Percentiles rank a stretch among this genome's conserved stretches.
Conservation (phyloP, 2,113 vertebrate genomes). For the Oriolus oriolus region DNA sequence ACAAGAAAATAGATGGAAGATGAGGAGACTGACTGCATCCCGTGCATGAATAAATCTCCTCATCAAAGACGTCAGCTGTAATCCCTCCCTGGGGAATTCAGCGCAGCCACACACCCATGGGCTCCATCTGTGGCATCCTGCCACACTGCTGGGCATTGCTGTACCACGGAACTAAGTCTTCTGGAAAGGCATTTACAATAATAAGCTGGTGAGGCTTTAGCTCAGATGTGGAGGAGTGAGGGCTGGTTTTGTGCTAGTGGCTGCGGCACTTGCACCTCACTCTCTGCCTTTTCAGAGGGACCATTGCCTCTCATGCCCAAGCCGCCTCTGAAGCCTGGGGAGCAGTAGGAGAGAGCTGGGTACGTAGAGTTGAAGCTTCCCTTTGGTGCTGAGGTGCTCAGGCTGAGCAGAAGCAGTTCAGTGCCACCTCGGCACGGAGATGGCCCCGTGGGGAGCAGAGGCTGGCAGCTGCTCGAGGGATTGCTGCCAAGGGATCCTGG, state of each 20-base stretch:
- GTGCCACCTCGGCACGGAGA: rapidly evolving
- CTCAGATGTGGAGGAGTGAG: neutral
- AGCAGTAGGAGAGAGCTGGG: neutral
- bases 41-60: slow-evolving; percentile 1
- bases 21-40: neutral
- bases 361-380: rapidly evolving
- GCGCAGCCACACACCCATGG: neutral
- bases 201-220: neutral
- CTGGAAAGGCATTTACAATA: neutral
- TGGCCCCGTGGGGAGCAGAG: neutral
- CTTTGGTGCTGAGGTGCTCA: neutral
- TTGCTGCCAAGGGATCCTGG: neutral
- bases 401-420: neutral
- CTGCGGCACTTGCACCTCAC: neutral
- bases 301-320: neutral
- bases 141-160: neutral
- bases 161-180: no score
- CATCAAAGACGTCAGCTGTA: neutral
- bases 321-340: neutral
- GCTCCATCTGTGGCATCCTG: neutral
- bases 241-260: neutral
- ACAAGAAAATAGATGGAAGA: slow-evolving; percentile 27
- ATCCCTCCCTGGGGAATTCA: neutral
- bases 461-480: neutral
- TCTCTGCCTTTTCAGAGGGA: neutral